Evolutionary conservation across 2,113 vertebrate species (phyloP).

Genomic region (Callopanchax toddi): DNA sequence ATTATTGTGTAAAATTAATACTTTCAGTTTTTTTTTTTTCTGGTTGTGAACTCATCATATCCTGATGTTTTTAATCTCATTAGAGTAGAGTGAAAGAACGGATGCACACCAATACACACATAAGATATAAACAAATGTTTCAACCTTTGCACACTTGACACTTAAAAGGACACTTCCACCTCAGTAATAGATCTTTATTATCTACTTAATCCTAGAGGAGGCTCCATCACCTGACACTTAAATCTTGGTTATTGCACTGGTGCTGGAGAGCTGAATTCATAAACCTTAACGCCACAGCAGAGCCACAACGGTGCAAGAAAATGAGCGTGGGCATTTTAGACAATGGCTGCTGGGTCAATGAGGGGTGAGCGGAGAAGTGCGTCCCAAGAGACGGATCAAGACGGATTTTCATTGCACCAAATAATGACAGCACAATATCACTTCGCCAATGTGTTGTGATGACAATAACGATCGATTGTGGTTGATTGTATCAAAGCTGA

Average conservation of each 20-base stretch:
- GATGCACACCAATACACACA: slow-evolving; percentile 13
- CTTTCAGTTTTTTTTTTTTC: slow-evolving; percentile 24
- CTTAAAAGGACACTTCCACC: slow-evolving; percentile 42
- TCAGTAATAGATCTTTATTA: slow-evolving; percentile 55
- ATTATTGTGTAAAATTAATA: slow-evolving; percentile 32
- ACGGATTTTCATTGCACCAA: slow-evolving; percentile 59
- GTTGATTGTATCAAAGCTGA: slow-evolving; percentile 59
- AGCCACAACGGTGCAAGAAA: slow-evolving; percentile 25
- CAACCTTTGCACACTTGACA: slow-evolving; percentile 13
- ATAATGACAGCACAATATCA: slow-evolving; percentile 72
- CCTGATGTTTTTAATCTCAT: slow-evolving; percentile 46
- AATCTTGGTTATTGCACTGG: slow-evolving; percentile 69
- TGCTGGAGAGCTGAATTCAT: slow-evolving; percentile 57
- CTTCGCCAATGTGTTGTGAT: slow-evolving; percentile 43
- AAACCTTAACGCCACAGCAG: slow-evolving; percentile 53
- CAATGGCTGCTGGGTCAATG: slow-evolving; percentile 63
- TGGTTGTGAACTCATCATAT: slow-evolving; percentile 39
- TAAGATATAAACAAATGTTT: slow-evolving; percentile 27
- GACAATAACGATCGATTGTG: slow-evolving; percentile 52
- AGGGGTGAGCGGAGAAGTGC: slow-evolving; percentile 49
- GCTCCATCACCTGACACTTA: slow-evolving; percentile 65
- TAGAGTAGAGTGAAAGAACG: slow-evolving; percentile 43
- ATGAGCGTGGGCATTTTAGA: slow-evolving; percentile 51
- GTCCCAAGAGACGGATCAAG: slow-evolving; percentile 53
- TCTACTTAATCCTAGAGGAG: slow-evolving; percentile 53